Evolutionary conservation across 2,888 invertebrate species (phyloP).

Genomic region (Epiblema foenella): DNA sequence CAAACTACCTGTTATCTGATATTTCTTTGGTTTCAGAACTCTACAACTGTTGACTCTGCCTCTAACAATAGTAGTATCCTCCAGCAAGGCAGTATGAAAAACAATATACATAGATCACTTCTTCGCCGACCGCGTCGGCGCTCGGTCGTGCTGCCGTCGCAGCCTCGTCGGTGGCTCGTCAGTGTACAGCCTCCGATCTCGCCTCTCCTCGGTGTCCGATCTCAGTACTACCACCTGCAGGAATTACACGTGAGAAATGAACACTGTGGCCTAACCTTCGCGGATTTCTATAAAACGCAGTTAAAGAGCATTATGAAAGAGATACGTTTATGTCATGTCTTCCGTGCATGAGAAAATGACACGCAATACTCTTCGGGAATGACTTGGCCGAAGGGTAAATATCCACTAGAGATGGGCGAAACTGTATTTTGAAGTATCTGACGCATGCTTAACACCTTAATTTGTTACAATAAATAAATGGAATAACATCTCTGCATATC

Average conservation of each 20-base stretch:
- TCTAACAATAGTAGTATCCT: not conserved
- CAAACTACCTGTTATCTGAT: not conserved
- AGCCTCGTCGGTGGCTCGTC: constrained; percentile 74
- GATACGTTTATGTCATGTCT: no score
- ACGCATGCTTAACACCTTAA: no score
- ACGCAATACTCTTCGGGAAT: no score
- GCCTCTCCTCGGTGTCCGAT: constrained; percentile 61
- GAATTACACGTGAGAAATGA: not conserved
- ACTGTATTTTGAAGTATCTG: no score
- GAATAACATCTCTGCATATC: no score
- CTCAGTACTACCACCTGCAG: constrained; percentile 64
- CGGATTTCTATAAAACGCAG: no score
- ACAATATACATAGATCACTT: constrained; percentile 54
- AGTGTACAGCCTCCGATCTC: constrained; percentile 61
- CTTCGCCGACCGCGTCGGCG: constrained; percentile 52
- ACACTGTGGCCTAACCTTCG: no score
- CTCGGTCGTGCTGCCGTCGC: constrained; percentile 64
- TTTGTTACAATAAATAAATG: no score
- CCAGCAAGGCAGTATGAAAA: constrained; percentile 14
- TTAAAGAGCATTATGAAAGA: no score
- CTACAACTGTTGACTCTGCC: not conserved
- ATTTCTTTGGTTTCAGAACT: not conserved
- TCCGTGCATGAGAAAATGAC: no score
- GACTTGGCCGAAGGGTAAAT: no score
- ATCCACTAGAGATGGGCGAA: no score